Evolutionary conservation across 2,888 invertebrate species (phyloP), one percentile per base, ranked within the genome.

Genomic region (Papilio elwesi): DNA sequence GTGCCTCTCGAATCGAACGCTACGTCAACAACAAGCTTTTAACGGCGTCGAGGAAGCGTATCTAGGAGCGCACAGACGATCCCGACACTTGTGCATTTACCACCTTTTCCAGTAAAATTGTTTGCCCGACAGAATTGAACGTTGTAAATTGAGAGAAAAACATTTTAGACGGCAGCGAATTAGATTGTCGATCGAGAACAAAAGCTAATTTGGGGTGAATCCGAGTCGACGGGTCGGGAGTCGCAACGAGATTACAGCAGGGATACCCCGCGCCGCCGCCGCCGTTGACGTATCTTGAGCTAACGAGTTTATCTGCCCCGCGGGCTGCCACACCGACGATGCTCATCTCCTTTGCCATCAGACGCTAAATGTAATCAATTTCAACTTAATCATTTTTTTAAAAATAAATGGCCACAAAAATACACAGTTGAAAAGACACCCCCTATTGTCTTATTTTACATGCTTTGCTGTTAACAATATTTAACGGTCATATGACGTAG

Each of bases 241-340:
- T 85, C 87, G 82, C 91, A 93, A 93, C 88, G 80, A 91, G 90
- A 93, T 93, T 93, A 93, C 86, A 80, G 84, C 86, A 80, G 84
- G 87, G 86, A 86, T 88, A 88, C 85, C 86, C 86, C 83, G 84
- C 82, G 84, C 85, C 84, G 83, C 86, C 86, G 82, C 79, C 83
- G 82, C 76, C 80, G 81, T 81, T 86, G 85, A 83, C 87, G 89
- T 89, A 89, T 91, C 90, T 88, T 85, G 85, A 85, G 87, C 85
- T 93, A 93, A 93, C 92, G 89, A 93, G 91, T 90, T 93, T 93
- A 92, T 92, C 90, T 91, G 91, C 91, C 93, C 92, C 89, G 91
- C 90, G 92, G 92, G 92, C 88, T 89, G 85, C 85, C 75, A 71
- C 75, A 83, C 81, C 84, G 77, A 78, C 85, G 83, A 83, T 78